Conservation (phyloP, 2,797 vertebrate genomes). For the Mastacembelus armatus region DNA sequence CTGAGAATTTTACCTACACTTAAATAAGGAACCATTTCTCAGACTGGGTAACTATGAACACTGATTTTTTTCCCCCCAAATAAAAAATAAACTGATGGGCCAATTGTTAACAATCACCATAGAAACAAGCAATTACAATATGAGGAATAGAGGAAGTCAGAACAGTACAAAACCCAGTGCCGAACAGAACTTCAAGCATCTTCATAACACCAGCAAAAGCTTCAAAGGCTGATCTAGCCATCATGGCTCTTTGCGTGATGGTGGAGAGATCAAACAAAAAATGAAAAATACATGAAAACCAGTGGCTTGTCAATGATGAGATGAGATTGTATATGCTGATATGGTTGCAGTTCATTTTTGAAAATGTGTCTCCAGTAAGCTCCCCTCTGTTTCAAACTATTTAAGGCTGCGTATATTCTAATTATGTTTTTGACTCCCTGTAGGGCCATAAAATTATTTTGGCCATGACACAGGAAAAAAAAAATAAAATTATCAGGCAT, state of each 20-base stretch:
- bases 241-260: constrained; percentile 39
- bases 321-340: constrained; percentile 15
- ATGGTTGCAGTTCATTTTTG: background rate
- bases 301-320: constrained; percentile 13
- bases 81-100: background rate
- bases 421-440: background rate
- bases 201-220: constrained; percentile 21
- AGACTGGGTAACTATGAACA: too few relatives aligned
- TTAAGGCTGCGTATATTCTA: background rate
- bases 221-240: constrained; percentile 54
- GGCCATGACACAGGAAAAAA: background rate
- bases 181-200: constrained; percentile 16
- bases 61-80: too few relatives aligned
- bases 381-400: background rate
- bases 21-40: too few relatives aligned
- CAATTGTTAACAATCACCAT: constrained; percentile 23
- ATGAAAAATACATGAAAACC: constrained; percentile 24
- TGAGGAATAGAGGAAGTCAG: background rate
- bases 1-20: too few relatives aligned
- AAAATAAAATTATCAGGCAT: background rate
- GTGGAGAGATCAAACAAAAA: constrained; percentile 46
- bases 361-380: background rate
- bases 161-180: constrained; percentile 24
- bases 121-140: background rate
- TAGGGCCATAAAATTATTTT: background rate